Conservation (phyloP, 2,888 invertebrate genomes). For the Actias luna region DNA sequence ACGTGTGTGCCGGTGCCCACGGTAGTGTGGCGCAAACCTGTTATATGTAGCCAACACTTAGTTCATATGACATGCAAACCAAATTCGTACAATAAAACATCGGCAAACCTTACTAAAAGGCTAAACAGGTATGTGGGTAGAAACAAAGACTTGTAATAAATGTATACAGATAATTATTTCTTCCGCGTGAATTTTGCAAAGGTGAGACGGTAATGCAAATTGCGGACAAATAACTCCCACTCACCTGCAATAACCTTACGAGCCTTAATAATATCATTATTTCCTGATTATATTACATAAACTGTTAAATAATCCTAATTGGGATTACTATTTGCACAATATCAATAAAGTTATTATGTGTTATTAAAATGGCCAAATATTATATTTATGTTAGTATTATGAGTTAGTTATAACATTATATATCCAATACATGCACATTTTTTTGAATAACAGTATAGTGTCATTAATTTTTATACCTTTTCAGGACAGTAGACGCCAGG, state of each 20-base stretch:
- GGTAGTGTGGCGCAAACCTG: conserved; percentile 81
- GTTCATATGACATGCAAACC: conserved; percentile 23
- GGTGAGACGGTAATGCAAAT: conserved; percentile 7
- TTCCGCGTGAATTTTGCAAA: conserved; percentile 21
- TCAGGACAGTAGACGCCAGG: conserved; percentile 86
- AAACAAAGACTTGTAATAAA: not conserved
- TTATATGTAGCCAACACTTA: conserved; percentile 43
- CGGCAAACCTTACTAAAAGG: not conserved
- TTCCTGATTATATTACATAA: not conserved
- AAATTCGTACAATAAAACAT: not conserved
- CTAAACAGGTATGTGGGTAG: conserved; percentile 12
- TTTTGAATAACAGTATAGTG: not conserved
- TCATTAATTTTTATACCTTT: conserved; percentile 65
- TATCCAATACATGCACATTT: not conserved
- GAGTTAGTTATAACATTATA: not conserved
- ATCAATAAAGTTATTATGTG: not conserved
- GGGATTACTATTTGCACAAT: not conserved
- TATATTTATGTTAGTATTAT: not conserved
- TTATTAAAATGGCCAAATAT: not conserved
- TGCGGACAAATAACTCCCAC: conserved; percentile 9
- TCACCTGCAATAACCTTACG: not conserved
- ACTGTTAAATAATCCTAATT: not conserved
- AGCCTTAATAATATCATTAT: not conserved
- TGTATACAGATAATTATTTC: not conserved
- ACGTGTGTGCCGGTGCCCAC: conserved; percentile 87